Base-by-base conservation (phyloP, 2,888 invertebrate species). In the Ditula angustiorana region DNA sequence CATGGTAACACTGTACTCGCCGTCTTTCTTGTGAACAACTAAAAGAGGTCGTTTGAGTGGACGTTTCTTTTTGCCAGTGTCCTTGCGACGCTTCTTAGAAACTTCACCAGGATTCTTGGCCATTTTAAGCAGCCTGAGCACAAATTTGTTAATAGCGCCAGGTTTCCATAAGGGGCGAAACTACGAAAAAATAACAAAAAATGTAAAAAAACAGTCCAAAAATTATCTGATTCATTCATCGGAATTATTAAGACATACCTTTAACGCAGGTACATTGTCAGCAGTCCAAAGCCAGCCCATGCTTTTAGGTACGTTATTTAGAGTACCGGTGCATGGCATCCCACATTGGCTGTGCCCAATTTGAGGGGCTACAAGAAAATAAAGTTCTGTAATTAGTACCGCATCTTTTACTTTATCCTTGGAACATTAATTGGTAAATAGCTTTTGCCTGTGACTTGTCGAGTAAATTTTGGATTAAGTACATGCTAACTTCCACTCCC, bases 211-310 rank as follows among this genome's bases (percentile, higher is more conserved):
- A n/a, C n/a, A n/a, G n/a, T n/a, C n/a, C n/a, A n/a, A n/a, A n/a
- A n/a, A n/a, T n/a, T n/a, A n/a, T n/a, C n/a, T 41, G n/a, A 33
- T 19, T 19, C 2, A 5, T 5, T 26, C 5, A 3, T 26, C 2
- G 5, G 26, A 3, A 26, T 26, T 26, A 16, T 33, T 28, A 11
- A 7, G 16, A 28, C 49, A 60, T 85, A 91, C 92, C 87, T 87
- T 89, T 67, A 90, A 62, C 47, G 92, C 93, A 52, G 90, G 87
- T 30, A 87, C 68, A 71, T 89, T 76, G 67, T 89, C 87, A 60
- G 90, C 84, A 67, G 80, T 90, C 93, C 93, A 93, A 23, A 92
- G 74, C 93, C 93, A 93, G n/a, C 93, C 93, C 92, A 92, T 93
- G 30, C 69, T 67, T 68, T 85, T 90, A n/a, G 92, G 93, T 24